These are phyloP conservation scores for Falco naumanni DNA, from an alignment of 2,797 vertebrate species.

Conservation along the genomic window DNA sequence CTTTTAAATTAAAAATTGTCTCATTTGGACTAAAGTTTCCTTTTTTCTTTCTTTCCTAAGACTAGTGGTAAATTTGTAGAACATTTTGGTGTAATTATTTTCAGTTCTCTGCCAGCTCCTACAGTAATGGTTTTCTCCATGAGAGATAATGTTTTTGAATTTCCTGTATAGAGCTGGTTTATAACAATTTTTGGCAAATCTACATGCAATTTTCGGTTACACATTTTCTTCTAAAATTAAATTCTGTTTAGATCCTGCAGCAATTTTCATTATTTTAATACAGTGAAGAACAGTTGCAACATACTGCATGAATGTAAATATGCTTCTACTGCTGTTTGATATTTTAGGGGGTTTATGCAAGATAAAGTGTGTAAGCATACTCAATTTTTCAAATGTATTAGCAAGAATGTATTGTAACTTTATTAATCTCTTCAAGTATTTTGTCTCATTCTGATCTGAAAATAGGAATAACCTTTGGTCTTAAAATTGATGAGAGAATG, in stretches of 20 bases:
- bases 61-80: not conserved
- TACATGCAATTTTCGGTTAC: not conserved
- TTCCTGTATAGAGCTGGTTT: not conserved
- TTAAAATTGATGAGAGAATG: not conserved
- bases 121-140: not conserved
- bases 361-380: not conserved
- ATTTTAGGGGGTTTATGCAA: not conserved
- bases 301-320: not conserved
- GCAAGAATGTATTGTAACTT: not conserved
- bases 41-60: not conserved
- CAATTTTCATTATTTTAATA: not conserved
- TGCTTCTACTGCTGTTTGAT: not conserved
- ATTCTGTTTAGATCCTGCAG: not conserved
- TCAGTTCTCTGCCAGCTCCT: not conserved
- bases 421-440: not conserved
- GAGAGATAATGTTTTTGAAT: not conserved
- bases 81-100: not conserved
- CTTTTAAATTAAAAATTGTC: not conserved
- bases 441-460: constrained; percentile 5
- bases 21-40: not conserved
- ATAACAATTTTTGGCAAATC: not conserved
- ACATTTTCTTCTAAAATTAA: not conserved
- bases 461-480: not conserved
- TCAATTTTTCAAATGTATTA: not conserved
- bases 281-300: not conserved